phyloP scores from a whole-genome alignment of 2,797 vertebrate species.

The Diceros bicornis region DNA sequence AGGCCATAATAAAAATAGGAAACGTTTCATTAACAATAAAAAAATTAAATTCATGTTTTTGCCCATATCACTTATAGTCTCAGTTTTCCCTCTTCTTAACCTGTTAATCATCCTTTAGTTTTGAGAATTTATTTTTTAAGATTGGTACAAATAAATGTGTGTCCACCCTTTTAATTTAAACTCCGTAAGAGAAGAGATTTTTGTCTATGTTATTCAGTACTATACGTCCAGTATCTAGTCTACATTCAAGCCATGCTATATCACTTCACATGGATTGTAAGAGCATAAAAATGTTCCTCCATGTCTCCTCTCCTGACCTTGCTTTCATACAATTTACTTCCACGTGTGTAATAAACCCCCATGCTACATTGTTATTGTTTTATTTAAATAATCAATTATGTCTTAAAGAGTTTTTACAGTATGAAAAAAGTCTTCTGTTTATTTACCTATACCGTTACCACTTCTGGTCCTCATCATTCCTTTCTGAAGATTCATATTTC shows the following conservation, averaged over 20 bases:
- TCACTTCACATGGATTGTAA: background rate
- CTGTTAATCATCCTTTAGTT: background rate
- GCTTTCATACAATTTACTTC: background rate
- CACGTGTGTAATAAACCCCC: background rate
- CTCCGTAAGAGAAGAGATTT: background rate
- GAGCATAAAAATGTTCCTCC: background rate
- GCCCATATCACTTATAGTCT: background rate
- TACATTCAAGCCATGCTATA: background rate
- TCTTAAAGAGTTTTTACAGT: background rate
- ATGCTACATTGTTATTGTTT: background rate
- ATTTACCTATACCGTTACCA: background rate
- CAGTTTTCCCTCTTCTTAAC: background rate
- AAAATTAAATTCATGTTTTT: background rate
- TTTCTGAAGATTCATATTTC: background rate
- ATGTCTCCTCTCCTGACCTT: background rate
- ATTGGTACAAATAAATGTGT: background rate
- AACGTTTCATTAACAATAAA: background rate
- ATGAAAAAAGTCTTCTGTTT: background rate
- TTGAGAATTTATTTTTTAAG: background rate
- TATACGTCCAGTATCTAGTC: background rate
- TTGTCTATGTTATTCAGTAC: background rate
- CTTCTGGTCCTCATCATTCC: background rate
- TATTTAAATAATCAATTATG: background rate
- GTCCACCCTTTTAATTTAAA: background rate
- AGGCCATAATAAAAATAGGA: background rate